Percentiles rank a stretch among this genome's conserved stretches.
phyloP scores from a whole-genome alignment of 2,113 vertebrate species.

The Murina feae region DNA sequence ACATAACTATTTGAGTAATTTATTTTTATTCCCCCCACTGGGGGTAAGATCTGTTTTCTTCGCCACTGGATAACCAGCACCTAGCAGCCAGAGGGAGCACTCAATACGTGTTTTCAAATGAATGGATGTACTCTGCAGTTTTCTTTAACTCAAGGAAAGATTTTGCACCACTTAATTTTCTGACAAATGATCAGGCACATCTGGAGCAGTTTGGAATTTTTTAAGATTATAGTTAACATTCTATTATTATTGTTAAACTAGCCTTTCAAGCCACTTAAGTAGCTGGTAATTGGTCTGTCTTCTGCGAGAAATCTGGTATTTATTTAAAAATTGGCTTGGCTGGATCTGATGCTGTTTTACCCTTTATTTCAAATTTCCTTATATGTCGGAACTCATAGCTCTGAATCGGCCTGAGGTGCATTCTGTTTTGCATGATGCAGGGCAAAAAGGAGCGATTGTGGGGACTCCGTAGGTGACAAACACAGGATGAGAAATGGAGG shows the following conservation, averaged over 20 bases:
- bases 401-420: background rate
- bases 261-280: background rate
- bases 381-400: background rate
- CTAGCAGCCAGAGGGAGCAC: background rate
- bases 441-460: background rate
- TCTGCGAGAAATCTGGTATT: background rate
- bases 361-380: background rate
- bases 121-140: background rate
- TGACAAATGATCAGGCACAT: background rate
- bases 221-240: background rate
- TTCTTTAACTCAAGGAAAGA: constrained; percentile 19
- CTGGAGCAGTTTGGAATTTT: background rate
- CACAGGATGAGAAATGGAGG: background rate
- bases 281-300: background rate
- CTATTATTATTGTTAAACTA: background rate
- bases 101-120: constrained; percentile 27
- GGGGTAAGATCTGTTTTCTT: constrained; percentile 4
- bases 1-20: background rate
- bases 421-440: background rate
- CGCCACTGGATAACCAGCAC: background rate
- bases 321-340: background rate
- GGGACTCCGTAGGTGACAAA: background rate
- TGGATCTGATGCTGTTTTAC: background rate
- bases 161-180: constrained; percentile 1
- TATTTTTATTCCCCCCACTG: background rate